Percentiles rank a stretch among this genome's conserved stretches.
Conservation (phyloP, 2,888 invertebrate genomes). For the Drosophila koepferae region DNA sequence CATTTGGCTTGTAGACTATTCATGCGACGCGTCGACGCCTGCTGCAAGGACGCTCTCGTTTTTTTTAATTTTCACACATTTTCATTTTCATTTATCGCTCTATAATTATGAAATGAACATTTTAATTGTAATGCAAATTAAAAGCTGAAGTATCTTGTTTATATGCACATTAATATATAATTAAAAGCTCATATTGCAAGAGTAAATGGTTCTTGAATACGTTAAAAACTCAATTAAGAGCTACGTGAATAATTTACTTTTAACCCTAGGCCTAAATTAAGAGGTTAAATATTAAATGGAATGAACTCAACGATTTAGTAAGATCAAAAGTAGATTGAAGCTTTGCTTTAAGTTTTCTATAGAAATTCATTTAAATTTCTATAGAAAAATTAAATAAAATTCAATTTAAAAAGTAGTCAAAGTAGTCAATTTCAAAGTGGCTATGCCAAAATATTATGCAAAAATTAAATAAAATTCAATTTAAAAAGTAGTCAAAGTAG, state of each 20-base stretch:
- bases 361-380: background rate
- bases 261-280: background rate
- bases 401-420: background rate
- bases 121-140: constrained; percentile 34
- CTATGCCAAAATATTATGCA: background rate
- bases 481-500: background rate
- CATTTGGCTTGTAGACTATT: background rate
- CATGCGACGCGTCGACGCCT: background rate
- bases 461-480: background rate
- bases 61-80: constrained; percentile 11
- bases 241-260: background rate
- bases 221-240: constrained; percentile 11
- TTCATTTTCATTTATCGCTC: constrained; percentile 45
- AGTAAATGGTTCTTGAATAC: background rate
- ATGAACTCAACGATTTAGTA: background rate
- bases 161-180: constrained; percentile 21
- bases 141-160: constrained; percentile 17
- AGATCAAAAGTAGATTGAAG: no score
- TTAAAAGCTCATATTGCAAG: constrained; percentile 3
- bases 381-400: background rate
- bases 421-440: background rate
- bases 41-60: constrained; percentile 30
- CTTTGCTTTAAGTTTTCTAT: no score
- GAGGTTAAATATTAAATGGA: no score
- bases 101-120: constrained; percentile 59